Percentiles rank a stretch among this genome's conserved stretches.
Conservation (phyloP, 2,888 invertebrate genomes). For the Rotaria macrura region DNA sequence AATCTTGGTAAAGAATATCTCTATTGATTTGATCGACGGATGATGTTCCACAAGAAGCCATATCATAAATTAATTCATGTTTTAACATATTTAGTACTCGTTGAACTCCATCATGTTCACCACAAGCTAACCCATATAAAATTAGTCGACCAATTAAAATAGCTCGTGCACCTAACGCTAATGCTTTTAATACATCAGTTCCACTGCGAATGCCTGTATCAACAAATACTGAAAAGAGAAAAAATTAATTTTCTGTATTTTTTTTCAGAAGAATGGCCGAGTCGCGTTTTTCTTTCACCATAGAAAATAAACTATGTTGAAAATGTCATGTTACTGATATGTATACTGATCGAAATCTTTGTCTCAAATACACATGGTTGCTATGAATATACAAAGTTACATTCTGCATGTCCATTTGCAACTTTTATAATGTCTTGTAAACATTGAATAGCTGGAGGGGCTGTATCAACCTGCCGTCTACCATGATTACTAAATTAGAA, state of each 20-base stretch:
- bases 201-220: slow-evolving; percentile 34
- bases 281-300: too few species aligned
- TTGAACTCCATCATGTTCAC: not conserved
- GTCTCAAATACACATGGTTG: too few species aligned
- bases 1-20: not conserved
- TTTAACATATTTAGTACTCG: not conserved
- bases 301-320: too few species aligned
- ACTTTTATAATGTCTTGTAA: not conserved
- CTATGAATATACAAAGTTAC: not conserved
- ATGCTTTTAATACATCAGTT: slow-evolving; percentile 49
- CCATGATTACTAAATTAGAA: slow-evolving; percentile 33
- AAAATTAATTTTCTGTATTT: too few species aligned
- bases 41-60: not conserved
- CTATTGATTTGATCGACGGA: not conserved
- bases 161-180: slow-evolving; percentile 34
- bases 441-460: slow-evolving; percentile 15
- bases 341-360: too few species aligned
- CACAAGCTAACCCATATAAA: slow-evolving; percentile 33
- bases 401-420: not conserved
- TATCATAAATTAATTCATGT: not conserved
- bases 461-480: slow-evolving; percentile 30
- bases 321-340: too few species aligned
- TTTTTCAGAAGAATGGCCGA: too few species aligned
- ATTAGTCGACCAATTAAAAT: slow-evolving; percentile 33
- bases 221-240: slow-evolving; percentile 25